phyloP scores from a whole-genome alignment of 2,797 vertebrate species.

The Microhierax caerulescens region DNA sequence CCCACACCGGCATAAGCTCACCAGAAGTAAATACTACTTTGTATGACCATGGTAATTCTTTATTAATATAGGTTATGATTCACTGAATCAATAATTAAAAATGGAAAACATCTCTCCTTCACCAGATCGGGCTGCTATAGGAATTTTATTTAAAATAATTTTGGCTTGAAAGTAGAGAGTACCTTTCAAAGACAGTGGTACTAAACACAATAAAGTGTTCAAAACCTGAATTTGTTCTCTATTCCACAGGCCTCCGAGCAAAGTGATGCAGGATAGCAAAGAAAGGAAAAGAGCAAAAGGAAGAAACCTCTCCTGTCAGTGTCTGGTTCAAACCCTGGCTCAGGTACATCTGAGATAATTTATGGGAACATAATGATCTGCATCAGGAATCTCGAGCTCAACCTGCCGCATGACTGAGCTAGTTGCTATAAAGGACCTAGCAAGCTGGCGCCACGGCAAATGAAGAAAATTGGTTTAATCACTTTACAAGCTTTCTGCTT shows the following conservation, averaged over 20 bases:
- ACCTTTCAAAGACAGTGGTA: background rate
- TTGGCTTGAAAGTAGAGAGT: background rate
- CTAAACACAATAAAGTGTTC: background rate
- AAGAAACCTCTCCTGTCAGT: conserved; percentile 12
- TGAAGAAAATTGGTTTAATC: conserved; percentile 86
- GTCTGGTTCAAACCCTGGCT: conserved; percentile 34
- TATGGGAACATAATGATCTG: conserved; percentile 76
- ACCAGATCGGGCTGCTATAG: background rate
- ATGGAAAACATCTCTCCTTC: background rate
- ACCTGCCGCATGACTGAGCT: conserved; percentile 77
- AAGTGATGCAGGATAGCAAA: background rate
- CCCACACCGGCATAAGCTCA: background rate
- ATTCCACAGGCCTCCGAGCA: background rate
- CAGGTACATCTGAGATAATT: conserved; percentile 67
- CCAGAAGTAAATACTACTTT: background rate
- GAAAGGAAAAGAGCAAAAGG: background rate
- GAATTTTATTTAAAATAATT: background rate
- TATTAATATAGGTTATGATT: background rate
- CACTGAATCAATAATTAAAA: background rate
- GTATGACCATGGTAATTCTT: background rate
- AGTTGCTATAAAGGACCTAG: conserved; percentile 82
- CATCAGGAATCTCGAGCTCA: conserved; percentile 77
- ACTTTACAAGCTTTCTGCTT: conserved; percentile 76
- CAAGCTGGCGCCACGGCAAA: conserved; percentile 83
- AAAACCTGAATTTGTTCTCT: background rate